These are phyloP conservation scores for Noctuana brunneofusca DNA, from an alignment of 2,888 invertebrate genomes.

Conservation along the genomic window DNA sequence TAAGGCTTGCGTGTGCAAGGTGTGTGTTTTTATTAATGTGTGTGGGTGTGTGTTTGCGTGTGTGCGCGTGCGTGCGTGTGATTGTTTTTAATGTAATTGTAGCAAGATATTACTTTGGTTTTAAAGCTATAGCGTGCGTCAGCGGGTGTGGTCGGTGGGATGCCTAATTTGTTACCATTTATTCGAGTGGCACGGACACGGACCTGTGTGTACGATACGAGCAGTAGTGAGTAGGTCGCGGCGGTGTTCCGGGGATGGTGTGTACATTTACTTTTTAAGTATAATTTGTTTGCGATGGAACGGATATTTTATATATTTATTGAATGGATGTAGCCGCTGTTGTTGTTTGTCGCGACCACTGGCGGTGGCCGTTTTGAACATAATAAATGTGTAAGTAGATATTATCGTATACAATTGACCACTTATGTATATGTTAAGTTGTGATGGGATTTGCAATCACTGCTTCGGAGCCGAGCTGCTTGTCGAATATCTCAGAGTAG, in stretches of 20 bases:
- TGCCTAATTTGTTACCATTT: constrained; percentile 59
- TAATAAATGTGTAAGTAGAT: neutral
- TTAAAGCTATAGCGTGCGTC: neutral
- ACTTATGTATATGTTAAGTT: neutral
- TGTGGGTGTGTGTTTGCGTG: constrained; percentile 39
- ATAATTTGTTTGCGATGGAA: neutral
- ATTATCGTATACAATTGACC: neutral
- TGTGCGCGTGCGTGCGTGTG: constrained; percentile 28
- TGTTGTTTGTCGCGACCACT: neutral
- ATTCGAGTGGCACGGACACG: constrained; percentile 35
- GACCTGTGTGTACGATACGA: constrained; percentile 13
- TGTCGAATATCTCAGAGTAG: neutral
- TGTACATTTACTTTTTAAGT: neutral
- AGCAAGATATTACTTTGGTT: constrained; percentile 60
- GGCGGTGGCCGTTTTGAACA: neutral
- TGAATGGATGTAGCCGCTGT: neutral
- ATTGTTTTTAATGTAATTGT: constrained; percentile 66
- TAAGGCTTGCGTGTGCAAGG: constrained; percentile 35
- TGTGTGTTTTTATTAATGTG: no score
- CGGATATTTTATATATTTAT: neutral
- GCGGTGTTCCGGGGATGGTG: constrained; percentile 2
- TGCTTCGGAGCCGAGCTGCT: neutral
- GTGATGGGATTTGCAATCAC: constrained; percentile 1
- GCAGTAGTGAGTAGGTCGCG: constrained; percentile 1
- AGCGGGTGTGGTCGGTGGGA: constrained; percentile 38